Evolutionary conservation across 2,113 vertebrate species (phyloP), one percentile per base, ranked within the genome.

Genomic region (Agapornis roseicollis): DNA sequence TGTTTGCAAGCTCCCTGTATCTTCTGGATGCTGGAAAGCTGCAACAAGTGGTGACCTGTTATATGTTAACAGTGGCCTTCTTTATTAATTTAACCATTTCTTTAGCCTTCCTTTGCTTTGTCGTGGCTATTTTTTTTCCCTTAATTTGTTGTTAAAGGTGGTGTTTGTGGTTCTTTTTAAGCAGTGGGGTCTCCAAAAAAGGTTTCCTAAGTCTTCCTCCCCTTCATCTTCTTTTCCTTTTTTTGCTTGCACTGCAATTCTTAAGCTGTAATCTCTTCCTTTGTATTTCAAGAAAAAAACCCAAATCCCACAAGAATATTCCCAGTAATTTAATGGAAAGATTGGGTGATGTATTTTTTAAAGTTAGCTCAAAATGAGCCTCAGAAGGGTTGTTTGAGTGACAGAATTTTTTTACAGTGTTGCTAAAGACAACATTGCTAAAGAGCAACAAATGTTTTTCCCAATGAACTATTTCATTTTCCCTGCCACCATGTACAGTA

Each of bases 361-460:
- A 63, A 49, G 23, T 89, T 5, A 68, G 41, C 76, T 88, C 17
- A 72, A 74, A 61, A 52, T 56, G 22, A 72, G 25, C 56, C 69
- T 88, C 52, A 5, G 9, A 53, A 25, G 31, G 23, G 5, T 56
- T 82, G 35, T 28, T 42, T 52, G 77, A 84, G 71, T 56, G 41
- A 80, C 65, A 94, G 49, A 88, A 89, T 61, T 65, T 39, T 82
- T 85, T 19, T 0, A 2, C 76, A 58, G 33, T 66, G 58, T 89
- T 95, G 37, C 71, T 94, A 47, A 76, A 94, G 80, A 50, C 80
- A 95, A 23, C 65, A 77, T 50, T 80, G 33, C 71, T 77, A 41
- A 86, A 90, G 55, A 94, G 50, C 29, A 96, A 52, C 33, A 79
- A 90, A 81, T 65, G 39, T 88, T 83, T 31, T 77, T 93, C 29